Percentiles rank a stretch among this genome's conserved stretches.
phyloP scores from a whole-genome alignment of 2,797 vertebrate genomes.

The Coregonus ussuriensis region DNA sequence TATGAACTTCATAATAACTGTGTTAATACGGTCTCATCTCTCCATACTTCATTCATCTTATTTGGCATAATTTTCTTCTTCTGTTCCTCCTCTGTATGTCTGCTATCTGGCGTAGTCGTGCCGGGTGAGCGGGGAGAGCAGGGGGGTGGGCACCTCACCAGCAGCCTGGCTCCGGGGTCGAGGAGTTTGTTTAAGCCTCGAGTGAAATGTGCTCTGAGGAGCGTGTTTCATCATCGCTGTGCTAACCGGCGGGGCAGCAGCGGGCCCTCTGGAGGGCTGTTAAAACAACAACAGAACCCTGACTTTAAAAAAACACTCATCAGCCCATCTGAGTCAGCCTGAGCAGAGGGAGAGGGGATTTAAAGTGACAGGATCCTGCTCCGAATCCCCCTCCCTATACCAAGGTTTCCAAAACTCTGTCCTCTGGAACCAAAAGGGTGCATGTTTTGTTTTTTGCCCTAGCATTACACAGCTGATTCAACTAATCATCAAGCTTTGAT shows the following conservation, averaged over 20 bases:
- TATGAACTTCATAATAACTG: too few species aligned
- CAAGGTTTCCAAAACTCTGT: not conserved
- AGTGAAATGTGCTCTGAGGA: conserved; percentile 66
- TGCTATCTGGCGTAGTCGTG: not conserved
- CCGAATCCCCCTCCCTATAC: not conserved
- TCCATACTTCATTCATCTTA: not conserved
- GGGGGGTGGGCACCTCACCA: not conserved
- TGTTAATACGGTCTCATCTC: not conserved
- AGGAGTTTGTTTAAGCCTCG: conserved; percentile 37
- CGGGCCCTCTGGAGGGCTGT: conserved; percentile 66
- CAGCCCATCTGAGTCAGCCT: not conserved
- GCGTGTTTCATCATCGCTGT: conserved; percentile 68
- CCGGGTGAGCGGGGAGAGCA: not conserved
- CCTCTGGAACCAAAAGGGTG: too few species aligned
- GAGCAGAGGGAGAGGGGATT: conserved; percentile 41
- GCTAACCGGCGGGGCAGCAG: conserved; percentile 68
- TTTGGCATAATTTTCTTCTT: not conserved
- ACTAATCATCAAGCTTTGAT: too few species aligned
- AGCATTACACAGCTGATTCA: too few species aligned
- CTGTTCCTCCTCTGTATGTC: not conserved
- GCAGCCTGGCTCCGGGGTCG: conserved; percentile 11
- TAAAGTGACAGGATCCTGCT: conserved; percentile 63
- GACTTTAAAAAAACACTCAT: not conserved
- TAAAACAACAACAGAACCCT: conserved; percentile 48
- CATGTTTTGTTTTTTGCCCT: too few species aligned